Percentiles rank a stretch among this genome's conserved stretches.
Conservation (phyloP, 2,113 vertebrate genomes). For the Apus apus region DNA sequence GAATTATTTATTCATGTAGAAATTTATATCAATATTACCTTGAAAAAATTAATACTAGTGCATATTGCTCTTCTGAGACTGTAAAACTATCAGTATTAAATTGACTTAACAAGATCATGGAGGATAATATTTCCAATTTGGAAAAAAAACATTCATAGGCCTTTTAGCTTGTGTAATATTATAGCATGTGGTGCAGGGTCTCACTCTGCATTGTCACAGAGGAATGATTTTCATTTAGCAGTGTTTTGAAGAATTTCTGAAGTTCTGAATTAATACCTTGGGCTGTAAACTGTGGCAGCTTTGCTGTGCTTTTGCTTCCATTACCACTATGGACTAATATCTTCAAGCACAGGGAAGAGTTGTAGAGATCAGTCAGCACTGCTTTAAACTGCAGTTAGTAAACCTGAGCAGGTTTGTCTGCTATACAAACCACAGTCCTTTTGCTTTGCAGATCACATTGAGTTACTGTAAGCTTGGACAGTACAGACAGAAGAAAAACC, state of each 20-base stretch:
- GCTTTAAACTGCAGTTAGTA: background rate
- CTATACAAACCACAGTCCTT: background rate
- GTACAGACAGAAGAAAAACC: background rate
- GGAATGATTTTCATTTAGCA: background rate
- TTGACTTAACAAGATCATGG: background rate
- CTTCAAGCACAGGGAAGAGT: background rate
- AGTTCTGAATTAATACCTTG: background rate
- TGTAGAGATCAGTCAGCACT: fast-evolving
- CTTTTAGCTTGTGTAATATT: background rate
- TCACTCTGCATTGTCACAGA: background rate
- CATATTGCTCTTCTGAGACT: background rate
- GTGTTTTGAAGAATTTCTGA: background rate
- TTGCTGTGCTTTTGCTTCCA: fast-evolving
- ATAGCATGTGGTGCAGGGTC: background rate
- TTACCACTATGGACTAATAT: background rate
- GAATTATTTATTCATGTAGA: background rate
- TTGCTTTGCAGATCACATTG: background rate
- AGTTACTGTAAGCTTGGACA: background rate
- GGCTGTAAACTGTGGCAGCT: background rate
- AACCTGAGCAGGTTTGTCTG: background rate
- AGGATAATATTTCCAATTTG: background rate
- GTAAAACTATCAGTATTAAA: background rate
- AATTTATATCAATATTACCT: background rate
- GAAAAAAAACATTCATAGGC: too few relatives aligned
- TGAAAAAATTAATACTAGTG: background rate